Evolutionary conservation across 2,113 vertebrate genomes (phyloP).

Genomic region (Albula goreensis): DNA sequence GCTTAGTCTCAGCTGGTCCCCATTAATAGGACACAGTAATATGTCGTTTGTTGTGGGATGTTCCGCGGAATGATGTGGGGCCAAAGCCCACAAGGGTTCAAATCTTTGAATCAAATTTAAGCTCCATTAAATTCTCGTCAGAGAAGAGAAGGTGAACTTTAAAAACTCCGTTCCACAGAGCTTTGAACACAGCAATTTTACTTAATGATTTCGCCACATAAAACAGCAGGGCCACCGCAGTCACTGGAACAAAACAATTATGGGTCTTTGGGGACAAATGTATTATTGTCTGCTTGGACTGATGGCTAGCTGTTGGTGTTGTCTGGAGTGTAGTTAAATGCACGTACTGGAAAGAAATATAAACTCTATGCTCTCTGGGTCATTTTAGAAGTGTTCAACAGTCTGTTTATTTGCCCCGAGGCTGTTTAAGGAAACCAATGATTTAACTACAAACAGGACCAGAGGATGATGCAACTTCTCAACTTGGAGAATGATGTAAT

Average conservation of each 20-base stretch:
- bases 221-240: not conserved
- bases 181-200: not conserved
- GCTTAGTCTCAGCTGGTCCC: not conserved
- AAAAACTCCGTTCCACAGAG: not conserved
- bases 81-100: not conserved
- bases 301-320: not conserved
- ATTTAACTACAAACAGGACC: no score
- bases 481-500: not conserved
- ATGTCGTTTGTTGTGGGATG: not conserved
- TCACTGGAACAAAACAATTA: constrained; percentile 2
- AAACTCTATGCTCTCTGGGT: not conserved
- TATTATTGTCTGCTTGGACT: not conserved
- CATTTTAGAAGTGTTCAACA: not conserved
- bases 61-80: not conserved
- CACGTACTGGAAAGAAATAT: not conserved
- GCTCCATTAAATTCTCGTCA: not conserved
- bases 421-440: no score
- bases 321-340: not conserved
- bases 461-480: not conserved
- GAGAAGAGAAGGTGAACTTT: not conserved
- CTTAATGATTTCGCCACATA: not conserved
- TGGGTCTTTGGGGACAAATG: not conserved
- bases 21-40: not conserved
- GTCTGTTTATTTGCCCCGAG: no score
- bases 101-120: not conserved